Base-by-base conservation (phyloP, 2,888 invertebrate genomes). In the Dasysyrphus albostriatus region DNA sequence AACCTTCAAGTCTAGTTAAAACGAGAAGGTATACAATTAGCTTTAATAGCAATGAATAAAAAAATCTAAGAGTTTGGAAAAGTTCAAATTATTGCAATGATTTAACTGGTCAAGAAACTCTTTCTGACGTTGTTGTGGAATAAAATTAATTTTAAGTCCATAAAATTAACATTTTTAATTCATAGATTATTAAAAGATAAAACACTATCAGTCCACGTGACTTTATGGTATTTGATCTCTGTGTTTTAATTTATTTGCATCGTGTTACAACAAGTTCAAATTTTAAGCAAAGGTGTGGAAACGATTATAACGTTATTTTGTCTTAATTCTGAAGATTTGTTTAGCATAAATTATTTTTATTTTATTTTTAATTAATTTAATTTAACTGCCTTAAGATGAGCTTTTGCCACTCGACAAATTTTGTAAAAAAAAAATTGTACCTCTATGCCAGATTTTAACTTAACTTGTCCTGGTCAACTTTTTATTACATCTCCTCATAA, bases 401-500 rank as follows among this genome's bases (percentile, higher is more conserved):
- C n/a, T 32, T 34, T 54, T 16, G 2, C 10, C 4, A 54, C 14
- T 8, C 8, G 8, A 0, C 5, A 56, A 5, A 32, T 56, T 56
- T 56, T n/a, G 34, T 8, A 44, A 7, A 54, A 6, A 56, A 3
- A 32, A 29, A 54, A 32, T n/a, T n/a, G 32, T 56, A 49, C 5
- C 10, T 12, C 2, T 24, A 19, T 19, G 12, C 19, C 5, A 59
- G n/a, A 34, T 16, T 2, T 19, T 3, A 37, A 14, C 6, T 5
- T 4, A 29, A 44, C 44, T 44, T 44, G 61, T 61, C 29, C 42
- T 61, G 39, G 42, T 61, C 39, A 42, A 61, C 42, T 65, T 65
- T 47, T 47, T 34, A 16, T 32, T 47, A 44, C 14, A 47, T 65
- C 49, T 32, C 4, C 34, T 32, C 16, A 47, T 69, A 54, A 39